phyloP scores from a whole-genome alignment of 30 jellyfish, hydroid and myxozoan species.

The Aurelia sp. region DNA sequence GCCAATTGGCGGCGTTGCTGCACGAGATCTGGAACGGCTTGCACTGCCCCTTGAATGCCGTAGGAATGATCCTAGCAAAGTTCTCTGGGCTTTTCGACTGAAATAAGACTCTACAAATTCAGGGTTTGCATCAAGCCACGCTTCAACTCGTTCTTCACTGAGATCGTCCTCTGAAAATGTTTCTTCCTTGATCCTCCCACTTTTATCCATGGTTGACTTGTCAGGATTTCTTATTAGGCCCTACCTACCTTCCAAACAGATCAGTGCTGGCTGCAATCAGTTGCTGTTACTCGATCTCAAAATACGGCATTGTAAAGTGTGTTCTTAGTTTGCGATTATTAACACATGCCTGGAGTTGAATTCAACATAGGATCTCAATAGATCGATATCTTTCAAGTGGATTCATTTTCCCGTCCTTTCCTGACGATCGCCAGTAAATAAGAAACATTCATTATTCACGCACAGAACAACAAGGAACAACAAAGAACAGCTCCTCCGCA shows the following conservation, averaged over 20 bases:
- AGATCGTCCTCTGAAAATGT: constrained; percentile 46
- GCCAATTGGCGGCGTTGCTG: constrained; percentile 86
- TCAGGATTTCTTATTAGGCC: constrained; percentile 2
- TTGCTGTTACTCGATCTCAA: too few relatives aligned
- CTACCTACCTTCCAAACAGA: not conserved
- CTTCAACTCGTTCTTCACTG: constrained; percentile 85
- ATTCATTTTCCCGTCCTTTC: too few relatives aligned
- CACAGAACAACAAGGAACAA: too few relatives aligned
- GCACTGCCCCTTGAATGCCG: constrained; percentile 66
- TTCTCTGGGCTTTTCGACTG: constrained; percentile 85
- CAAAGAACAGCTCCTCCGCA: too few relatives aligned
- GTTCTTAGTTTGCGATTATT: too few relatives aligned
- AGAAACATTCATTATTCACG: too few relatives aligned
- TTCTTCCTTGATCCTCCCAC: constrained; percentile 63
- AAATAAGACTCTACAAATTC: constrained; percentile 93
- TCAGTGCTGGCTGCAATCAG: too few relatives aligned
- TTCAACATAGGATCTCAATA: too few relatives aligned
- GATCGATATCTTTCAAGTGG: too few relatives aligned
- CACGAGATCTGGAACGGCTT: constrained; percentile 77
- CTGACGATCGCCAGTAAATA: too few relatives aligned
- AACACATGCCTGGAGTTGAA: too few relatives aligned
- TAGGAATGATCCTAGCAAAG: constrained; percentile 78
- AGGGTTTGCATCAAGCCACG: constrained; percentile 92
- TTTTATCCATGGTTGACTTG: constrained; percentile 28
- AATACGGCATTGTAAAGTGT: too few relatives aligned